Percentiles rank a stretch among this genome's conserved stretches.
These are phyloP conservation scores for Eira barbara DNA, from an alignment of 2,113 vertebrate genomes.

Conservation along the genomic window DNA sequence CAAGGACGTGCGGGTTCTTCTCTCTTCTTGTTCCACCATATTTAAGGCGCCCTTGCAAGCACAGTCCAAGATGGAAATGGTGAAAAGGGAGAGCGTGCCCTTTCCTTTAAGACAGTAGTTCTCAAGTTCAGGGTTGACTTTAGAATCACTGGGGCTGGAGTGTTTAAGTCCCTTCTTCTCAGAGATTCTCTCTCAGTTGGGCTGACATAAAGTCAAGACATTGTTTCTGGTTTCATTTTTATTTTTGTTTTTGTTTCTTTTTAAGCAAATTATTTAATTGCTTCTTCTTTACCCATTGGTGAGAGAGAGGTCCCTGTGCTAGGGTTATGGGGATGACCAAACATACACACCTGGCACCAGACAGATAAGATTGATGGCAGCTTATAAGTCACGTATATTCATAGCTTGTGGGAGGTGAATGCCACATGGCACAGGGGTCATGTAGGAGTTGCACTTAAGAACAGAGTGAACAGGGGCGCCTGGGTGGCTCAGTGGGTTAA, in stretches of 20 bases:
- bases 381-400: neutral
- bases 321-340: neutral
- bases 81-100: neutral
- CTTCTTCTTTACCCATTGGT: neutral
- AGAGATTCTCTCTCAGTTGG: neutral
- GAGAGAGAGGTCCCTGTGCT: neutral
- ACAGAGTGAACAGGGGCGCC: neutral
- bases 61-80: neutral
- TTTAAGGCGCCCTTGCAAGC: neutral
- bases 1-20: neutral
- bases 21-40: neutral
- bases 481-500: too few relatives aligned
- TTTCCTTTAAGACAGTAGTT: neutral
- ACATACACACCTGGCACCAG: neutral
- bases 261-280: neutral
- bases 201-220: neutral
- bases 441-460: fast-evolving
- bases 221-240: neutral
- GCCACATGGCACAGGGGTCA: too few relatives aligned
- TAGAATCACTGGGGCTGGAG: neutral
- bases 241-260: neutral
- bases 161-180: neutral
- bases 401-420: too few relatives aligned
- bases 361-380: neutral
- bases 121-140: neutral